These are phyloP conservation scores for Gryllus longicercus DNA, from an alignment of 2,888 invertebrate species.

Conservation along the genomic window DNA sequence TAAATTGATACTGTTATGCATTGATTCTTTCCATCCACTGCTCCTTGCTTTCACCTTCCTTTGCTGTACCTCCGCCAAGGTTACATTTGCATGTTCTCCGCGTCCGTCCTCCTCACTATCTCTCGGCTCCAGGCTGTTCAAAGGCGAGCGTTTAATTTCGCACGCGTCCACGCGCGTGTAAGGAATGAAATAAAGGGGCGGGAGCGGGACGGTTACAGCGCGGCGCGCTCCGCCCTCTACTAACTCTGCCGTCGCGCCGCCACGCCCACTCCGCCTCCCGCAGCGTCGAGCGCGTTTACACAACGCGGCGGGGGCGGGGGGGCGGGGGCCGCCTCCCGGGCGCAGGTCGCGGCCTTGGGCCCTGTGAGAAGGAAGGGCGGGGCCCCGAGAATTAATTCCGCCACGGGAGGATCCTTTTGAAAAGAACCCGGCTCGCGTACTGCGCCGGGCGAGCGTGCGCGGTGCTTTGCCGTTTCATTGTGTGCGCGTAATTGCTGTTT, in stretches of 20 bases:
- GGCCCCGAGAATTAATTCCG: not conserved
- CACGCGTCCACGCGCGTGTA: not conserved
- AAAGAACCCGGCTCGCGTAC: not conserved
- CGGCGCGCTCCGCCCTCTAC: not conserved
- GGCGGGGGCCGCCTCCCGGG: too few species aligned
- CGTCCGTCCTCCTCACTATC: not conserved
- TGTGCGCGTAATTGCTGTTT: not conserved
- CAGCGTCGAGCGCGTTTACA: too few species aligned
- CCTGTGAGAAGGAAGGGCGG: too few species aligned
- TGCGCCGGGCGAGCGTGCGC: not conserved
- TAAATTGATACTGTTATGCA: not conserved
- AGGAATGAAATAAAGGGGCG: constrained; percentile 1
- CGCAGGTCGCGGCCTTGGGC: too few species aligned
- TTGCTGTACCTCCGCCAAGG: not conserved
- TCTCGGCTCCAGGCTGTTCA: not conserved
- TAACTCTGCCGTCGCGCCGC: not conserved
- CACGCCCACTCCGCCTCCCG: too few species aligned
- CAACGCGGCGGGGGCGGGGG: too few species aligned
- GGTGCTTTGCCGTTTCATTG: not conserved
- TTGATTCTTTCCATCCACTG: not conserved
- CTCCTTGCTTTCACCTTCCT: not conserved
- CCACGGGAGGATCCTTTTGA: not conserved
- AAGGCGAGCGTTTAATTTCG: not conserved
- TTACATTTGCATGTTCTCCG: not conserved
- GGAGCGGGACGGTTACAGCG: too few species aligned